Evolutionary conservation across 35 echinoderm and acorn worm species (phyloP).

Genomic region (Heliocidaris tuberculata): DNA sequence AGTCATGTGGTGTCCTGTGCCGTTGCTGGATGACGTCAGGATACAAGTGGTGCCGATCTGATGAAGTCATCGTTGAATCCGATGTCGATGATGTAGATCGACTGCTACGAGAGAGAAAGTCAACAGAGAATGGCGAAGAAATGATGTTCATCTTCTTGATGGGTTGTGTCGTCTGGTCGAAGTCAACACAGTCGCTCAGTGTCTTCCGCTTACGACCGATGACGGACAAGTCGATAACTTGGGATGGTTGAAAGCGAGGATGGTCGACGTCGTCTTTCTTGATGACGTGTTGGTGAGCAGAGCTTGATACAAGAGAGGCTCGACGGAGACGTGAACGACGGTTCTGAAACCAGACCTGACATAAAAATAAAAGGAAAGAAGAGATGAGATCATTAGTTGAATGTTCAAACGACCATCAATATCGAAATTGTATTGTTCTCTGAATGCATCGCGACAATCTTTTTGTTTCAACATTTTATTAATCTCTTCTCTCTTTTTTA

Average conservation of each 20-base stretch:
- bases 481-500: too few species aligned
- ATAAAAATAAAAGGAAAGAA: too few species aligned
- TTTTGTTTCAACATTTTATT: too few species aligned
- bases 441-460: too few species aligned
- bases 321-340: constrained; percentile 17
- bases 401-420: too few species aligned
- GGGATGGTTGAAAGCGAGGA: neutral
- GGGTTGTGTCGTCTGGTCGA: neutral
- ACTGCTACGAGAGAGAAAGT: constrained; percentile 8
- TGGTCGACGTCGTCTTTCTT: neutral
- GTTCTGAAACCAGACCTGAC: constrained; percentile 23
- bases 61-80: neutral
- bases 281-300: neutral
- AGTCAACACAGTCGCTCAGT: neutral
- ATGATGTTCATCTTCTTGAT: neutral
- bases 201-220: neutral
- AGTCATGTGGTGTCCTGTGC: neutral
- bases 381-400: too few species aligned
- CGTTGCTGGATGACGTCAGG: neutral
- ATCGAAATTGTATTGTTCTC: too few species aligned
- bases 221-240: neutral
- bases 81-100: constrained; percentile 19
- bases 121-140: neutral
- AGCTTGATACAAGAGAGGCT: neutral
- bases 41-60: too few species aligned